Conservation (phyloP, 1,140 invertebrate genomes). For the Drosophila pachea region DNA sequence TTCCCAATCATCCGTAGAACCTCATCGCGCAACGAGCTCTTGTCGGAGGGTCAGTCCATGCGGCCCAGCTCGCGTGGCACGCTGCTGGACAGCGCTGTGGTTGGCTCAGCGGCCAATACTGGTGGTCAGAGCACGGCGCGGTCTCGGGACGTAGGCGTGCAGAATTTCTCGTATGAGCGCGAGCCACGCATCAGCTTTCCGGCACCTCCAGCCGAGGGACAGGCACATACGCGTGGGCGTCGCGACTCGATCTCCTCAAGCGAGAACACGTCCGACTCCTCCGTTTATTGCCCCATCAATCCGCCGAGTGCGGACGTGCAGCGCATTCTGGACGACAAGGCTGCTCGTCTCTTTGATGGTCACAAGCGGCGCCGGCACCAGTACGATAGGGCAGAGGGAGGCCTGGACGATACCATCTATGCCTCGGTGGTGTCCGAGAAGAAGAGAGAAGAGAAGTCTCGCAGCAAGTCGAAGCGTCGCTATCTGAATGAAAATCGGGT, state of each 20-base stretch:
- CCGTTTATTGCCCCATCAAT: slow-evolving; percentile 77
- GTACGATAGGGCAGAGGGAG: slow-evolving; percentile 67
- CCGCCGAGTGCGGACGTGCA: slow-evolving; percentile 72
- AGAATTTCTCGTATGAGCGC: slow-evolving; percentile 69
- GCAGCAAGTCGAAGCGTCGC: slow-evolving; percentile 65
- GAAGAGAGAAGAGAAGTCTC: slow-evolving; percentile 58
- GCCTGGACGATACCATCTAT: slow-evolving; percentile 68
- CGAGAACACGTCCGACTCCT: slow-evolving; percentile 77
- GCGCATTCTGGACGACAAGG: slow-evolving; percentile 74
- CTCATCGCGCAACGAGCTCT: slow-evolving; percentile 68
- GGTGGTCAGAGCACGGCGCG: slow-evolving; percentile 51
- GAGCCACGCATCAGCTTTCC: slow-evolving; percentile 69
- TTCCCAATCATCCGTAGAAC: slow-evolving; percentile 36
- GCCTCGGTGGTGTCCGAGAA: slow-evolving; percentile 73
- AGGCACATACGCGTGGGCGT: slow-evolving; percentile 39
- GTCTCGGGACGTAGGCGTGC: slow-evolving; percentile 59
- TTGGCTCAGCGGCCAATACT: slow-evolving; percentile 16
- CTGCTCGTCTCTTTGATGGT: slow-evolving; percentile 62
- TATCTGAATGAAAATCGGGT: slow-evolving; percentile 77
- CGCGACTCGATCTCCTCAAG: slow-evolving; percentile 69
- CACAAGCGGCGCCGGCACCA: slow-evolving; percentile 67
- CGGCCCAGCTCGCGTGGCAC: slow-evolving; percentile 64
- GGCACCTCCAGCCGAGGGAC: slow-evolving; percentile 41
- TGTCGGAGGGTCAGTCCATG: slow-evolving; percentile 66
- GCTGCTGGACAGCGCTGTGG: slow-evolving; percentile 35